Conservation (phyloP, 1,140 invertebrate genomes). For the Cydia splendana region DNA sequence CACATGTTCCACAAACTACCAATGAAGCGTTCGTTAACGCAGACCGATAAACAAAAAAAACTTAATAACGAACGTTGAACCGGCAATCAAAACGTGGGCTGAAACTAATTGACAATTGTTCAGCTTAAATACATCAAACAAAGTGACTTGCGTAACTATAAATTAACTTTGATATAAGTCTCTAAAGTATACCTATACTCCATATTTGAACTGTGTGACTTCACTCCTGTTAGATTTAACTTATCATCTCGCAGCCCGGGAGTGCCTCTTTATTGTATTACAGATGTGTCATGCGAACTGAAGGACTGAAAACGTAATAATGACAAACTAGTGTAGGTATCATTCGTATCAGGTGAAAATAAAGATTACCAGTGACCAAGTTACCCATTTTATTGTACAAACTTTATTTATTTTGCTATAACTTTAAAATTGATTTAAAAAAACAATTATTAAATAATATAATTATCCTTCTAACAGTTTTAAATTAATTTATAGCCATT, state of each 20-base stretch:
- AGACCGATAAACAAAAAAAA: conserved; percentile 42
- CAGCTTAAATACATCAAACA: conserved; percentile 8
- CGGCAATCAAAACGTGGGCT: conserved; percentile 10
- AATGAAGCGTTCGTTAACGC: conserved; percentile 56
- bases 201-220: conserved; percentile 14
- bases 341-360: not conserved
- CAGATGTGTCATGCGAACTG: conserved; percentile 20
- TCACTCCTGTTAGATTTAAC: conserved; percentile 5
- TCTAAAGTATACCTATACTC: not conserved
- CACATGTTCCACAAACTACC: conserved; percentile 42
- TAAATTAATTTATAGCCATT: too few relatives aligned
- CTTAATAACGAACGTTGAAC: conserved; percentile 44
- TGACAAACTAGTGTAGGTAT: not conserved
- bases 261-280: conserved; percentile 26
- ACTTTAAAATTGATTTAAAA: too few relatives aligned
- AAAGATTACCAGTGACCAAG: not conserved
- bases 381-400: too few relatives aligned
- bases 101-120: conserved; percentile 5
- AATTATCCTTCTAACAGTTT: too few relatives aligned
- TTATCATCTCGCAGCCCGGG: not conserved
- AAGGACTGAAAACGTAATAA: conserved; percentile 11
- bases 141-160: conserved; percentile 19
- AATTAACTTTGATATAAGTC: conserved; percentile 17
- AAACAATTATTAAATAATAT: too few relatives aligned
- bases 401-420: too few relatives aligned